phyloP scores from a whole-genome alignment of 2,888 invertebrate species.

The Hirtodrosophila duncani region DNA sequence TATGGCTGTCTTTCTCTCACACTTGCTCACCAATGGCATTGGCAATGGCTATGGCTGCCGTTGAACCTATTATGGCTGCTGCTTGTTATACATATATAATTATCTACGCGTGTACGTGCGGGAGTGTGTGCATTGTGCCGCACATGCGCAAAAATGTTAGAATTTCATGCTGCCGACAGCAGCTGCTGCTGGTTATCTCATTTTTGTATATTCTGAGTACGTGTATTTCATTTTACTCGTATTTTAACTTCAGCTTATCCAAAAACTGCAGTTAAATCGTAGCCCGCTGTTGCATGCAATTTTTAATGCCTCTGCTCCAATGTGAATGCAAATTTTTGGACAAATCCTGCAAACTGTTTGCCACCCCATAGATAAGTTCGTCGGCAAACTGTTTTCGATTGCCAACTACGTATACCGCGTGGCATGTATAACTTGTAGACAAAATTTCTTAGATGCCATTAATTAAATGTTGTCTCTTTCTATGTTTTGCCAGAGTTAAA shows the following conservation, averaged over 20 bases:
- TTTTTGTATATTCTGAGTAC: too few species aligned
- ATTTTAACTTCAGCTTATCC: slow-evolving; percentile 24
- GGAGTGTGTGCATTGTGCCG: slow-evolving; percentile 9
- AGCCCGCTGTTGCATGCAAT: slow-evolving; percentile 40
- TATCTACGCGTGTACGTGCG: not conserved
- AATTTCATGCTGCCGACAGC: slow-evolving; percentile 15
- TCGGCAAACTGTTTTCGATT: too few species aligned
- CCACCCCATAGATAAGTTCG: too few species aligned
- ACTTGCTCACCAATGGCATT: slow-evolving; percentile 10
- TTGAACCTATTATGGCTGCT: slow-evolving; percentile 22
- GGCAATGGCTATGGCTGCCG: slow-evolving; percentile 22
- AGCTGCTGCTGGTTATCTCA: slow-evolving; percentile 31
- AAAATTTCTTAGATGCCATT: too few species aligned
- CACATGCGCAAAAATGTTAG: slow-evolving; percentile 52
- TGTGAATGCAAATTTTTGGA: slow-evolving; percentile 45
- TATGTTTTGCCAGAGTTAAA: not conserved
- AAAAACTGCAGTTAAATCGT: slow-evolving; percentile 61
- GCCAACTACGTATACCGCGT: too few species aligned
- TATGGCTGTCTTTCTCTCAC: slow-evolving; percentile 8
- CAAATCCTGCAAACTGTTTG: too few species aligned
- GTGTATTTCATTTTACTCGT: too few species aligned
- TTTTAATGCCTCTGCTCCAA: slow-evolving; percentile 18
- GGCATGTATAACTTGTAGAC: too few species aligned
- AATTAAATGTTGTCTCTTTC: slow-evolving; percentile 2
- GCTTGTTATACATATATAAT: slow-evolving; percentile 6